These are phyloP conservation scores for Pomatorhinus ruficollis DNA, from an alignment of 2,113 vertebrate species.

Conservation along the genomic window DNA sequence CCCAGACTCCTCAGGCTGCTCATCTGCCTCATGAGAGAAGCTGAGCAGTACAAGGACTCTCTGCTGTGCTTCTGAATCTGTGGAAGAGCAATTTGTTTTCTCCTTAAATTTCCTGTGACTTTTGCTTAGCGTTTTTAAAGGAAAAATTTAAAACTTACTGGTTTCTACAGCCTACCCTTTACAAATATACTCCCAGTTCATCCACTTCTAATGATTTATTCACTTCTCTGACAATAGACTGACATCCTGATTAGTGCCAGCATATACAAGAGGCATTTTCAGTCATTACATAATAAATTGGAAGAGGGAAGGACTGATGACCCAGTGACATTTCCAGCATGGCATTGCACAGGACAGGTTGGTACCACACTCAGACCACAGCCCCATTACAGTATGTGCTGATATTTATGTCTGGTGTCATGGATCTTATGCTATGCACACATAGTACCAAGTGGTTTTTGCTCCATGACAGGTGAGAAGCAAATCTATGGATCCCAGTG, in stretches of 20 bases:
- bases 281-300: background rate
- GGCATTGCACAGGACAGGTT: background rate
- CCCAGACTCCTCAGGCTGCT: background rate
- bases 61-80: background rate
- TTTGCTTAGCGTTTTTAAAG: background rate
- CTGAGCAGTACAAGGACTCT: background rate
- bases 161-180: background rate
- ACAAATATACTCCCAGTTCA: background rate
- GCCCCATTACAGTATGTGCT: background rate
- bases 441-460: background rate
- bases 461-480: background rate
- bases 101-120: background rate
- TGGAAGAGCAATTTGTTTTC: background rate
- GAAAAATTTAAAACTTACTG: background rate
- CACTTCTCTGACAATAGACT: background rate
- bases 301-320: background rate
- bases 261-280: background rate
- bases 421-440: accelerated
- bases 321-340: background rate
- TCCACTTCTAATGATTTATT: background rate
- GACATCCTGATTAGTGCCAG: background rate
- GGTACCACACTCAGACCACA: background rate
- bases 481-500: background rate
- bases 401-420: background rate
- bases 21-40: background rate